These are phyloP conservation scores for Rugalucina vietnamica DNA, from an alignment of 2,888 invertebrate species.

Conservation along the genomic window DNA sequence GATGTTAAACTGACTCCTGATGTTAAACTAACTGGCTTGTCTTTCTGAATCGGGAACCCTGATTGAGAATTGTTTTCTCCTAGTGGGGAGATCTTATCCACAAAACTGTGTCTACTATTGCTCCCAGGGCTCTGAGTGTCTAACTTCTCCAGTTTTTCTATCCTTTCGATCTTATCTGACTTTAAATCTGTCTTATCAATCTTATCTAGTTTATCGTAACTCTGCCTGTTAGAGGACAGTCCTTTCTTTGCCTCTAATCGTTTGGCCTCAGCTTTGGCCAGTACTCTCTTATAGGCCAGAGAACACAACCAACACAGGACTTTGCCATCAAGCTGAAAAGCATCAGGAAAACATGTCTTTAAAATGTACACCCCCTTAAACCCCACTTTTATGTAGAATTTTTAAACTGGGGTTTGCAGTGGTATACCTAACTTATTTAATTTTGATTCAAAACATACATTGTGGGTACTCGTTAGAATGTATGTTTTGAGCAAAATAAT, in stretches of 20 bases:
- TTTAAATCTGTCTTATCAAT: conserved; percentile 60
- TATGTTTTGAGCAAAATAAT: too few relatives aligned
- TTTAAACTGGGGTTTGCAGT: too few relatives aligned
- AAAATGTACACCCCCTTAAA: neutral
- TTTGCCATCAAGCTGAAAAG: conserved; percentile 95
- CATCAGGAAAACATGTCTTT: neutral
- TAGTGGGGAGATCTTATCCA: conserved; percentile 61
- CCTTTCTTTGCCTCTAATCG: conserved; percentile 57
- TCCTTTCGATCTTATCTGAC: conserved; percentile 61
- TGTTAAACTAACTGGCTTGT: conserved; percentile 42
- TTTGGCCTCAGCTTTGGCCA: conserved; percentile 89
- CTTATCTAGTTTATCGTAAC: conserved; percentile 62
- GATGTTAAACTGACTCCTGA: conserved; percentile 21
- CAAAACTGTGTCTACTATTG: conserved; percentile 54
- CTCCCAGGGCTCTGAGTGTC: conserved; percentile 56
- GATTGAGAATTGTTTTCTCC: conserved; percentile 51
- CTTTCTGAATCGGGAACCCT: conserved; percentile 53
- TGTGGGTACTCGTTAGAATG: too few relatives aligned
- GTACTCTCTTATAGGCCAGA: conserved; percentile 94
- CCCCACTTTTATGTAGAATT: too few relatives aligned
- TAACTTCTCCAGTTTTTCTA: conserved; percentile 60
- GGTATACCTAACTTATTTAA: too few relatives aligned
- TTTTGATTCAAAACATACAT: too few relatives aligned
- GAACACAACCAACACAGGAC: conserved; percentile 98
- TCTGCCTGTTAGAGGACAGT: conserved; percentile 57